Evolutionary conservation across 2,797 vertebrate species (phyloP).

Genomic region (Capromys pilorides): DNA sequence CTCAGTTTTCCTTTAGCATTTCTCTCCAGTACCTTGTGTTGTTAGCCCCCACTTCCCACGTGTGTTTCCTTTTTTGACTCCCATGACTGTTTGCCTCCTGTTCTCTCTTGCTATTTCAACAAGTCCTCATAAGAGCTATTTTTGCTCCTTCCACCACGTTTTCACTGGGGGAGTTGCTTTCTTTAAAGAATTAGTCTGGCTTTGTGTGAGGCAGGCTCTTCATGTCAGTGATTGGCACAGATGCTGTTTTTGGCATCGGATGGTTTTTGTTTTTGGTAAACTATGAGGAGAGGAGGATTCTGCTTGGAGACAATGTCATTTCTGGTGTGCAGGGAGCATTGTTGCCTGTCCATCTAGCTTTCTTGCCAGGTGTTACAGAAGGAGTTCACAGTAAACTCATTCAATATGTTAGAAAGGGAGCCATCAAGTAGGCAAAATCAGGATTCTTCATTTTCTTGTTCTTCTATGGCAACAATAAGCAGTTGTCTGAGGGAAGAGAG

Average conservation of each 20-base stretch:
- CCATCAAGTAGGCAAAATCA: neutral
- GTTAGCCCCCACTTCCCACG: neutral
- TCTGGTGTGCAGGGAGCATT: neutral
- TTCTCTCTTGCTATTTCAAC: neutral
- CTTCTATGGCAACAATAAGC: too few relatives aligned
- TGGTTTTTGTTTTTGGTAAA: conserved; percentile 47
- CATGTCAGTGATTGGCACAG: conserved; percentile 62
- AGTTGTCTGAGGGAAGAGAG: neutral
- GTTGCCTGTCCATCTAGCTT: neutral
- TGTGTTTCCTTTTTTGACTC: neutral
- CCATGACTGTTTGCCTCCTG: neutral
- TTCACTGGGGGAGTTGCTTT: conserved; percentile 53
- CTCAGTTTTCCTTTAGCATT: neutral
- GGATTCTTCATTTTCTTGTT: neutral
- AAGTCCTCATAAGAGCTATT: neutral
- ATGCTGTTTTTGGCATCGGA: conserved; percentile 56
- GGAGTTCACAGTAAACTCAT: neutral
- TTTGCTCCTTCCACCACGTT: neutral
- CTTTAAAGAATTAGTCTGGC: conserved; percentile 28
- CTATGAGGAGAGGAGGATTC: neutral
- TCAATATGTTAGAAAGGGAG: neutral
- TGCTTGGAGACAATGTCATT: neutral
- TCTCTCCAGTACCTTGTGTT: neutral
- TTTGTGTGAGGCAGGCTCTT: conserved; percentile 12
- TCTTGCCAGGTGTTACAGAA: neutral